Evolutionary conservation across 2,888 invertebrate species (phyloP).

Genomic region (Sturmia bella): DNA sequence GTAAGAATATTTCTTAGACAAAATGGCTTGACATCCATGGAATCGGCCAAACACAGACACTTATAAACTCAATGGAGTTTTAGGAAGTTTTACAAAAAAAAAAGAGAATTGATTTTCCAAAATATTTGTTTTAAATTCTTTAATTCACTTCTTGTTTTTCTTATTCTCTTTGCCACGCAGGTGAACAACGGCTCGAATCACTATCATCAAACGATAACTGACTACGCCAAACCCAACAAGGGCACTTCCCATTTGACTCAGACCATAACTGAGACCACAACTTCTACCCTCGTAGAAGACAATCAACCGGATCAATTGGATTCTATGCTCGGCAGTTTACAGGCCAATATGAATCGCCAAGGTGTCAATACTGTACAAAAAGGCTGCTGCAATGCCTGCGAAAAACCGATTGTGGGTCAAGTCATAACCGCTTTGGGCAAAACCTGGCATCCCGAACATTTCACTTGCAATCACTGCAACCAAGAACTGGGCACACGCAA

Average conservation of each 20-base stretch:
- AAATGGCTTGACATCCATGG: too few relatives aligned
- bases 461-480: slow-evolving; percentile 98
- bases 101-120: neutral
- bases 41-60: too few relatives aligned
- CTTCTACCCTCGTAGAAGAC: slow-evolving; percentile 78
- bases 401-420: slow-evolving; percentile 99
- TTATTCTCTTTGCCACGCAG: too few relatives aligned
- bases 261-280: slow-evolving; percentile 80
- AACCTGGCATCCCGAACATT: slow-evolving; percentile 99
- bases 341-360: slow-evolving; percentile 99
- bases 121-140: neutral
- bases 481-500: slow-evolving; percentile 98
- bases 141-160: neutral
- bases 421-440: slow-evolving; percentile 95
- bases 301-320: slow-evolving; percentile 82
- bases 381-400: slow-evolving; percentile 99
- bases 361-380: slow-evolving; percentile 99
- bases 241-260: slow-evolving; percentile 82
- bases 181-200: slow-evolving; percentile 84
- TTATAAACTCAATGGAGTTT: neutral
- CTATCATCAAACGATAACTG: slow-evolving; percentile 86
- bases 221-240: slow-evolving; percentile 87
- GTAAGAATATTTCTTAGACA: slow-evolving; percentile 63
- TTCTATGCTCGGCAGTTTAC: slow-evolving; percentile 85
- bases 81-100: slow-evolving; percentile 3